Evolutionary conservation across 2,797 vertebrate species (phyloP).

Genomic region (Spea hammondii): DNA sequence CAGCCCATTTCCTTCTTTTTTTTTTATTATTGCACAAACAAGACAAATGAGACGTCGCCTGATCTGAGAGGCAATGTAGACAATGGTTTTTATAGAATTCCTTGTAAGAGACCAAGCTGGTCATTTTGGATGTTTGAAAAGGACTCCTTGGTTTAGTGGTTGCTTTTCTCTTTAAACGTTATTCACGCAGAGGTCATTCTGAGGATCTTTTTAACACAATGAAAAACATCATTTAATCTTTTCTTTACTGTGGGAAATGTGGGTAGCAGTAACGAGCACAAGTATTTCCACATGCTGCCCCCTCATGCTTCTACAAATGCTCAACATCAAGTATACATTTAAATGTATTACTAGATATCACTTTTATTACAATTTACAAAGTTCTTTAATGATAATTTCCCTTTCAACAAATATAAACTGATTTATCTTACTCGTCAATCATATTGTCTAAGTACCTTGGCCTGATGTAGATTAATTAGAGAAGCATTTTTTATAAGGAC

Average conservation of each 20-base stretch:
- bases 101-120: constrained; percentile 44
- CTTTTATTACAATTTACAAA: no score
- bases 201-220: constrained; percentile 55
- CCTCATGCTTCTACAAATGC: no score
- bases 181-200: constrained; percentile 55
- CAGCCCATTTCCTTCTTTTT: constrained; percentile 56
- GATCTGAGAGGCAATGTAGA: constrained; percentile 40
- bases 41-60: constrained; percentile 55
- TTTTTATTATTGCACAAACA: constrained; percentile 36
- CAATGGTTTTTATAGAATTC: constrained; percentile 54
- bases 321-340: no score
- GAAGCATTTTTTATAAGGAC: no score
- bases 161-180: constrained; percentile 61
- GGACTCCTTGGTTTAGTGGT: constrained; percentile 49
- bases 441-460: no score
- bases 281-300: no score
- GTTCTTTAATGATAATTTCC: no score
- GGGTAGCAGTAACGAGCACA: not conserved
- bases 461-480: no score
- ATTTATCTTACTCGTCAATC: no score
- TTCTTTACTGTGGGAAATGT: constrained; percentile 64
- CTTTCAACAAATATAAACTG: no score
- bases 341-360: no score
- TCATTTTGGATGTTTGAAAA: constrained; percentile 45
- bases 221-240: constrained; percentile 60